Conservation (phyloP, 2,113 vertebrate genomes). For the Corythaeola cristata region DNA sequence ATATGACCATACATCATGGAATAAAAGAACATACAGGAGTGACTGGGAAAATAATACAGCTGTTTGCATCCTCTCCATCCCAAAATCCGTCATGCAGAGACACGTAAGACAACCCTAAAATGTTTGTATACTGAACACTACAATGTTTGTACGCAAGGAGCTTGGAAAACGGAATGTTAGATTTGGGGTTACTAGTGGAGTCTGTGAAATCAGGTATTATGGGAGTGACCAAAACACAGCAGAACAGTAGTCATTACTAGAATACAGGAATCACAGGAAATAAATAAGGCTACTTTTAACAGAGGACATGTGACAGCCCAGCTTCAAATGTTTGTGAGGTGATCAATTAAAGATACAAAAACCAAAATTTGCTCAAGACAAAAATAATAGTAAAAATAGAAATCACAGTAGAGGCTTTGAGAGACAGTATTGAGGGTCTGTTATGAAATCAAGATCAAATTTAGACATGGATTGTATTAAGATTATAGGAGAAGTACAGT, state of each 20-base stretch:
- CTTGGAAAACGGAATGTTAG: not conserved
- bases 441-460: not conserved
- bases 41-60: not conserved
- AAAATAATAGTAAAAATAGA: not conserved
- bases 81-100: not conserved
- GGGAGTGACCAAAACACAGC: not conserved
- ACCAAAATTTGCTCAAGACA: not conserved
- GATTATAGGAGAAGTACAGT: not conserved
- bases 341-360: not conserved
- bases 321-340: not conserved
- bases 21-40: not conserved
- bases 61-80: not conserved
- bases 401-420: not conserved
- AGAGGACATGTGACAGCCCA: not conserved
- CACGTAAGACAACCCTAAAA: not conserved
- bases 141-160: not conserved
- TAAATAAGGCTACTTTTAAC: not conserved
- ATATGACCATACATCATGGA: not conserved
- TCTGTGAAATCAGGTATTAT: not conserved
- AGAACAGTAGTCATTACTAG: not conserved
- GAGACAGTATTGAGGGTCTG: not conserved
- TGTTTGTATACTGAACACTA: not conserved
- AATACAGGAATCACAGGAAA: slow-evolving; percentile 3
- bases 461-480: not conserved
- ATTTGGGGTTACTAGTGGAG: not conserved